Conservation (phyloP, 2,888 invertebrate genomes). For the Bellardia pandia region DNA sequence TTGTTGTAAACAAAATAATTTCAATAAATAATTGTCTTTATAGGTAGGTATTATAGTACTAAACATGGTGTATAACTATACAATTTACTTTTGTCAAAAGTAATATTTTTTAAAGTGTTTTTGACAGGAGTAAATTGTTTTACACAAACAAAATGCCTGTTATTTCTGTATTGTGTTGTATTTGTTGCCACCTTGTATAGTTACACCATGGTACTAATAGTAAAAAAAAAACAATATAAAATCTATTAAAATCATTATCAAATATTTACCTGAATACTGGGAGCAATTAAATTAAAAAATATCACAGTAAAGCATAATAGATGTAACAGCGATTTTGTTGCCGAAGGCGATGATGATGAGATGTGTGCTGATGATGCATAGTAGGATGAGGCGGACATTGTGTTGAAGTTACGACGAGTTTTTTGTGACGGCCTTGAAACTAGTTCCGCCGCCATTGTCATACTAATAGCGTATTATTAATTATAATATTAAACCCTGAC, state of each 20-base stretch:
- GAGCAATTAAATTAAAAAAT: constrained; percentile 76
- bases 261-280: constrained; percentile 76
- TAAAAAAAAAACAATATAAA: neutral
- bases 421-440: constrained; percentile 65
- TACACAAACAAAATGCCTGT: too few species aligned
- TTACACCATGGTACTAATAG: too few species aligned
- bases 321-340: constrained; percentile 61
- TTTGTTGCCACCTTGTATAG: too few species aligned
- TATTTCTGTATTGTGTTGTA: too few species aligned
- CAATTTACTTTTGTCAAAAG: too few species aligned
- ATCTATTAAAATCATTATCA: neutral
- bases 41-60: too few species aligned
- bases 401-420: constrained; percentile 59
- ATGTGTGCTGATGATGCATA: constrained; percentile 33
- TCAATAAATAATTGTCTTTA: too few species aligned
- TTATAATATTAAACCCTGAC: constrained; percentile 67
- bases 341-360: constrained; percentile 47
- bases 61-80: too few species aligned
- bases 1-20: too few species aligned
- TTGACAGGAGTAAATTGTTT: too few species aligned
- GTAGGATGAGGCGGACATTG: constrained; percentile 49
- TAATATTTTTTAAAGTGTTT: too few species aligned
- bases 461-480: constrained; percentile 21
- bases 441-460: constrained; percentile 63
- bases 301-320: constrained; percentile 75